phyloP scores from a whole-genome alignment of 2,888 invertebrate genomes.

The Pachymerium ferrugineum region DNA sequence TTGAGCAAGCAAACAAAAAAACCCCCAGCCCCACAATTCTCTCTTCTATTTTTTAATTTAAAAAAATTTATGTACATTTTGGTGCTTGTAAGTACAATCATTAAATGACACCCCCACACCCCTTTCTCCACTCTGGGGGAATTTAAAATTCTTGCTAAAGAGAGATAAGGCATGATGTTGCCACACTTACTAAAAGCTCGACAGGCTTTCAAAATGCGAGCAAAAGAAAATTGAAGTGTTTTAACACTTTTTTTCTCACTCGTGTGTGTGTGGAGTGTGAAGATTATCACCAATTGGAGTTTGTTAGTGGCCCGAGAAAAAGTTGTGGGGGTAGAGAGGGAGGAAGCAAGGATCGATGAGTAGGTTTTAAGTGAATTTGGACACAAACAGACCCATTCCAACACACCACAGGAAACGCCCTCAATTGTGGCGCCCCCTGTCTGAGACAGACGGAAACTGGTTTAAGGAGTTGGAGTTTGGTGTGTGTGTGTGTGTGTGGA shows the following conservation, averaged over 20 bases:
- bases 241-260: not conserved
- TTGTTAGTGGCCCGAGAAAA: not conserved
- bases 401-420: conserved; percentile 7
- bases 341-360: conserved; percentile 7
- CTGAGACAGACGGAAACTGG: not conserved
- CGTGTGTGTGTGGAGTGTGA: not conserved
- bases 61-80: conserved; percentile 8
- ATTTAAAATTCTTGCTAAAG: conserved; percentile 13
- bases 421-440: conserved; percentile 13
- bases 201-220: not conserved
- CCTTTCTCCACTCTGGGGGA: not conserved
- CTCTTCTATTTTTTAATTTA: not conserved
- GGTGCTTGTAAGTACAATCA: conserved; percentile 2
- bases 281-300: not conserved
- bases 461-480: not conserved
- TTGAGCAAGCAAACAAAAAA: not conserved
- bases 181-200: not conserved
- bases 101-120: not conserved
- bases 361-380: conserved; percentile 13
- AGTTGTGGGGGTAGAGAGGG: not conserved
- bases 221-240: not conserved
- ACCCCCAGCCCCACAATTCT: not conserved
- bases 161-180: conserved; percentile 9
- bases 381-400: conserved; percentile 8
- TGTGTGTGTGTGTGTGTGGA: not conserved